Percentiles rank a stretch among this genome's conserved stretches.
phyloP scores from a whole-genome alignment of 2,888 invertebrate species.

The Ischnura elegans region DNA sequence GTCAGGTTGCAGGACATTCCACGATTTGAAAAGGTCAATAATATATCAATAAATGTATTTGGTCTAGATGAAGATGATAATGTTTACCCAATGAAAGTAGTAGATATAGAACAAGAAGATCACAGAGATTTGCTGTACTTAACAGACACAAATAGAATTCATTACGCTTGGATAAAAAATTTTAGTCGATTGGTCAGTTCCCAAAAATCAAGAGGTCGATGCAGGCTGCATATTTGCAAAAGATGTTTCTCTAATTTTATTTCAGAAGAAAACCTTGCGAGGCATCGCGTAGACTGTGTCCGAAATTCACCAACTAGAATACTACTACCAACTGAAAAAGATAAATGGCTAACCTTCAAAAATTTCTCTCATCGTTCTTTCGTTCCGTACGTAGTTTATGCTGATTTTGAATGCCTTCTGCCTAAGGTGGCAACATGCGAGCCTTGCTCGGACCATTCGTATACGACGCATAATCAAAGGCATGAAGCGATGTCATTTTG shows the following conservation, averaged over 20 bases:
- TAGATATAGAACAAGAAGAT: not conserved
- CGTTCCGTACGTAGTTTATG: not conserved
- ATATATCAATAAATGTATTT: not conserved
- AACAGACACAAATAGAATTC: constrained; percentile 49
- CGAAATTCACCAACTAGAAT: not conserved
- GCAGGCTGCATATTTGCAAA: not conserved
- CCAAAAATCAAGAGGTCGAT: constrained; percentile 67
- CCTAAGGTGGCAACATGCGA: not conserved
- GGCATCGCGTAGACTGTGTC: not conserved
- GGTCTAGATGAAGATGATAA: no score
- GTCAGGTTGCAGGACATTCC: not conserved
- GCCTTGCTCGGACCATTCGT: not conserved
- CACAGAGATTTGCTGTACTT: not conserved
- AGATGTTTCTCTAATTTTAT: not conserved
- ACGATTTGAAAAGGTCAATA: not conserved
- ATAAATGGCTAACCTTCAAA: not conserved
- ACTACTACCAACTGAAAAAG: not conserved
- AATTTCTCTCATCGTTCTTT: not conserved
- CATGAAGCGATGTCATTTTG: not conserved
- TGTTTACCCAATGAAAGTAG: not conserved
- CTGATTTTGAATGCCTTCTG: not conserved
- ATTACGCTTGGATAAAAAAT: constrained; percentile 72
- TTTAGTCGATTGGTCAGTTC: constrained; percentile 69
- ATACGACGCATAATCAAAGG: not conserved
- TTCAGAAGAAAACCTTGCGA: not conserved